Evolutionary conservation across 2,797 vertebrate species (phyloP).

Genomic region (Hipposideros larvatus): DNA sequence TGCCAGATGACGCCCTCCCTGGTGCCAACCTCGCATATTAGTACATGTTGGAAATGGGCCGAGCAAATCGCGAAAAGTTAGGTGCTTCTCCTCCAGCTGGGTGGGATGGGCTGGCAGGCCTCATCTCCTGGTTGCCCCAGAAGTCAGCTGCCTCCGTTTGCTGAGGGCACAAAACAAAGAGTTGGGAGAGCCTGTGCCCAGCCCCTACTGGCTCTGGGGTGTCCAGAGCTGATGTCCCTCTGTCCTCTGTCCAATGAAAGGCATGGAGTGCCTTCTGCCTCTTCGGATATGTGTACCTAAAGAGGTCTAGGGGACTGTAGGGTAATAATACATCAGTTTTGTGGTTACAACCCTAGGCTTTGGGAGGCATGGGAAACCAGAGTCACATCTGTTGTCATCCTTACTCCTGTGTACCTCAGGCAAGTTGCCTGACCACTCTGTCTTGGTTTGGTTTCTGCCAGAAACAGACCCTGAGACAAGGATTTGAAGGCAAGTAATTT

Average conservation of each 20-base stretch:
- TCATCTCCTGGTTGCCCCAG: fast-evolving
- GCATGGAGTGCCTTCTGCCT: neutral
- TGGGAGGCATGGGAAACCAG: neutral
- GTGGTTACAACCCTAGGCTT: neutral
- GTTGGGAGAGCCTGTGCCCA: fast-evolving
- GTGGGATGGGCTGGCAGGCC: neutral
- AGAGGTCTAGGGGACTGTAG: too few relatives aligned
- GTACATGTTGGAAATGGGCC: slow-evolving; percentile 75
- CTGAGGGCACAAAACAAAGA: fast-evolving
- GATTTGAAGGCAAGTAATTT: neutral
- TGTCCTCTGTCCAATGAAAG: neutral
- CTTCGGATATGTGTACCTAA: fast-evolving
- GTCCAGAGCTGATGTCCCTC: neutral
- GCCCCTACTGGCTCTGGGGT: neutral
- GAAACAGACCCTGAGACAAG: neutral
- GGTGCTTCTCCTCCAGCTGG: slow-evolving; percentile 47
- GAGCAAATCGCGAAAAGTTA: slow-evolving; percentile 14
- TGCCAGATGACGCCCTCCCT: slow-evolving; percentile 87
- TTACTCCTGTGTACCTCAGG: too few relatives aligned
- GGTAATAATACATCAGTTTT: neutral
- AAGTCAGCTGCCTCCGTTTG: neutral
- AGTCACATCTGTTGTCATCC: neutral
- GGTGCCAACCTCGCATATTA: slow-evolving; percentile 83
- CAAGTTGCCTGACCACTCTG: neutral
- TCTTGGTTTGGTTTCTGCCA: neutral